These are phyloP conservation scores for Erebia epiphron DNA, from an alignment of 2,888 invertebrate genomes.

Conservation along the genomic window DNA sequence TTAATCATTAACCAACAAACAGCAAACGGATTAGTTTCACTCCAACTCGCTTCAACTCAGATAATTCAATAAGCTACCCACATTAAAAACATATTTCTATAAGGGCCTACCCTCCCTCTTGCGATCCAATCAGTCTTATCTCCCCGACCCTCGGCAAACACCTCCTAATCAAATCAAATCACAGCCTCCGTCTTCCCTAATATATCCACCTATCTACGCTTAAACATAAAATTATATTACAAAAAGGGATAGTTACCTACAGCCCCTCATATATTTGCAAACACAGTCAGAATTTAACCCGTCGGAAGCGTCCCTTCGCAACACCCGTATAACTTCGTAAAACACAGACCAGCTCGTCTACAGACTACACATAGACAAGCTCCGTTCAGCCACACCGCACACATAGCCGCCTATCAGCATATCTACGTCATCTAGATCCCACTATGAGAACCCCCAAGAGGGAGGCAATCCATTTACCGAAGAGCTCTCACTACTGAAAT, in stretches of 20 bases:
- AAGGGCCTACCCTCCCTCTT: slow-evolving; percentile 57
- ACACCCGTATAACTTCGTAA: slow-evolving; percentile 69
- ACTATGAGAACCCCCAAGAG: slow-evolving; percentile 81
- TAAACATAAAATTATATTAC: slow-evolving; percentile 81
- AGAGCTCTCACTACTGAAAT: slow-evolving; percentile 64
- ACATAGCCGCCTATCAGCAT: slow-evolving; percentile 74
- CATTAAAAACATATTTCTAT: slow-evolving; percentile 83
- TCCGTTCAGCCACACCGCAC: slow-evolving; percentile 60
- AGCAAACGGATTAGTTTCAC: slow-evolving; percentile 67
- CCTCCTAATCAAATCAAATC: slow-evolving; percentile 83
- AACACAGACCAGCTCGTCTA: slow-evolving; percentile 62
- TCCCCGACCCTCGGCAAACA: slow-evolving; percentile 76
- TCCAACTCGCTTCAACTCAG: slow-evolving; percentile 67
- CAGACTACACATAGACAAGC: slow-evolving; percentile 55
- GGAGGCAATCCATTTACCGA: slow-evolving; percentile 82
- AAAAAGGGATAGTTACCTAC: slow-evolving; percentile 78
- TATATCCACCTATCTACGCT: slow-evolving; percentile 80
- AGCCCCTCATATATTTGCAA: slow-evolving; percentile 81
- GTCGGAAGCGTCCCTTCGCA: slow-evolving; percentile 72
- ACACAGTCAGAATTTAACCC: slow-evolving; percentile 81
- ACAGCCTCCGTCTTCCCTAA: slow-evolving; percentile 81
- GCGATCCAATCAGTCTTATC: slow-evolving; percentile 81
- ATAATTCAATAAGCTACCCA: slow-evolving; percentile 80
- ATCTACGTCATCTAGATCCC: slow-evolving; percentile 83
- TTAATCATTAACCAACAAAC: slow-evolving; percentile 61